phyloP scores from a whole-genome alignment of 64 coral and sea anemone genomes.

The Acropora yongei region DNA sequence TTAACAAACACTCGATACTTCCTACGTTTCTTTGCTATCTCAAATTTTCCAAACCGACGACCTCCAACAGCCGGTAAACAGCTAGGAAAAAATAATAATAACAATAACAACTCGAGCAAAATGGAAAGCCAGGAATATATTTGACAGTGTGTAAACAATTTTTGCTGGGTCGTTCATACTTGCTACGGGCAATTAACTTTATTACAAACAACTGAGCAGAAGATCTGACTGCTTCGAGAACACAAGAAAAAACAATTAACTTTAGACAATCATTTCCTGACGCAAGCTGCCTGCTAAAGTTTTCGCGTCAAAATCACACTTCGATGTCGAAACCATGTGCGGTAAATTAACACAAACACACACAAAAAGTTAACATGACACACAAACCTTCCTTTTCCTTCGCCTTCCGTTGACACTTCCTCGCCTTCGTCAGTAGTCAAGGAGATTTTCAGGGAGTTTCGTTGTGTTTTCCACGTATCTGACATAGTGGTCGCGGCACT shows the following conservation, averaged over 20 bases:
- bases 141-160: constrained; percentile 38
- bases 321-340: background rate
- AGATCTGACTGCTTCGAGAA: background rate
- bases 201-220: background rate
- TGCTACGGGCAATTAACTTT: constrained; percentile 21
- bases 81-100: background rate
- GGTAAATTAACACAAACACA: background rate
- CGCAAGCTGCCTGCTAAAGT: background rate
- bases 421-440: constrained; percentile 86
- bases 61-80: background rate
- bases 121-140: constrained; percentile 2
- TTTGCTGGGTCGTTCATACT: background rate
- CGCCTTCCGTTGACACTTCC: constrained; percentile 49
- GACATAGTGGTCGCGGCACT: constrained; percentile 41
- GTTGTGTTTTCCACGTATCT: constrained; percentile 63
- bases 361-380: background rate
- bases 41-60: background rate
- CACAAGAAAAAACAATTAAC: background rate
- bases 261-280: background rate
- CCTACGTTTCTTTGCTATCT: too few relatives aligned
- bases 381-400: constrained; percentile 7
- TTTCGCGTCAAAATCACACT: background rate
- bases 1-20: too few relatives aligned
- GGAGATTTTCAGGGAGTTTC: constrained; percentile 84
- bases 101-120: background rate